phyloP scores from a whole-genome alignment of 2,113 vertebrate genomes.

The Ranitomeya imitator region DNA sequence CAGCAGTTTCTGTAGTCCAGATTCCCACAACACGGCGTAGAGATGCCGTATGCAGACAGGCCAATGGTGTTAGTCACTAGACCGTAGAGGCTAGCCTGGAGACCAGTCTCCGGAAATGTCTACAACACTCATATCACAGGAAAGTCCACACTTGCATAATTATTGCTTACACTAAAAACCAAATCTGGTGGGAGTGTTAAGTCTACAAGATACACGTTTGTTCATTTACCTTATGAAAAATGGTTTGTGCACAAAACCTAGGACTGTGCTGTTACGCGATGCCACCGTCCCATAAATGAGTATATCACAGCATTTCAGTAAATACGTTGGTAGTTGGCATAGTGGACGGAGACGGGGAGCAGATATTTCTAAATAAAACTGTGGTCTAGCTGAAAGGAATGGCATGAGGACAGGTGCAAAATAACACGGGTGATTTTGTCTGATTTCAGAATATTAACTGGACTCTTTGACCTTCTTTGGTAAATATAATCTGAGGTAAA shows the following conservation, averaged over 20 bases:
- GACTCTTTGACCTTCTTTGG: not conserved
- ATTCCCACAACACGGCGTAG: not conserved
- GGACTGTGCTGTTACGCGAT: conserved; percentile 60
- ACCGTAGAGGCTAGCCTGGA: not conserved
- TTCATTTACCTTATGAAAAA: conserved; percentile 10
- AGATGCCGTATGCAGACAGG: not conserved
- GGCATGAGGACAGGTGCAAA: not conserved
- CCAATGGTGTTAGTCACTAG: not conserved
- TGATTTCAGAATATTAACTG: not conserved
- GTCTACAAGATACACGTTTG: conserved; percentile 7
- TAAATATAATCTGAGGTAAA: not conserved
- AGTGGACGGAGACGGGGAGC: conserved; percentile 61
- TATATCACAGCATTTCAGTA: conserved; percentile 57
- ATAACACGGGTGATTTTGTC: not conserved
- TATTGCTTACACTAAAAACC: conserved; percentile 41
- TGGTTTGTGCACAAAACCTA: conserved; percentile 55
- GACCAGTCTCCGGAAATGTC: not conserved
- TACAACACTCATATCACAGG: conserved; percentile 23
- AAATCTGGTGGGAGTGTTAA: not conserved
- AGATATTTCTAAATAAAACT: conserved; percentile 64
- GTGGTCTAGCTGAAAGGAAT: conserved; percentile 57
- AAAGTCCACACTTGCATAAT: conserved; percentile 43
- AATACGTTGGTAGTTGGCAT: conserved; percentile 66
- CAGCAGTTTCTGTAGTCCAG: no score
- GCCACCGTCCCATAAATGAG: conserved; percentile 54